A percentile compares a stretch with the other conserved stretches of the same genome.
Conservation (phyloP, 2,888 invertebrate species). For the Peribatodes rhomboidaria region DNA sequence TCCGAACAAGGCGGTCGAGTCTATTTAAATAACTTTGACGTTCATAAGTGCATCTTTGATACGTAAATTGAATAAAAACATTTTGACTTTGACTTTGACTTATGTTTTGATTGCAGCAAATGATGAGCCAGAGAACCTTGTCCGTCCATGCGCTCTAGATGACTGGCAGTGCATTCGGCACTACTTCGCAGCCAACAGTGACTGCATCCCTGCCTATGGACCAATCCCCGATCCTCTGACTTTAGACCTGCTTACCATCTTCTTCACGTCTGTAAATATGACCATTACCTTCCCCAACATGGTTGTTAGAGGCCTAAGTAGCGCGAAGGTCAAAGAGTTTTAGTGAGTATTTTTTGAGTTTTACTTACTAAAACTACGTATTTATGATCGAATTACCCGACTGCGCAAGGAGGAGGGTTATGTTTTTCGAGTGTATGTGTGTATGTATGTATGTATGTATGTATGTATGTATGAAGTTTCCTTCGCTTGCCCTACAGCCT, state of each 20-base stretch:
- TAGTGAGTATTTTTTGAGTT: constrained; percentile 39
- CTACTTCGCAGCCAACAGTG: constrained; percentile 45
- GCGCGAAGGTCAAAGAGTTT: constrained; percentile 25
- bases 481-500: too few relatives aligned
- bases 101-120: constrained; percentile 12
- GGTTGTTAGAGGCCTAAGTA: constrained; percentile 21
- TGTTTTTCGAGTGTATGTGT: too few relatives aligned
- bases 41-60: too few relatives aligned
- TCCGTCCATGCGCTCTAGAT: constrained; percentile 46
- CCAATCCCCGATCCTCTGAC: constrained; percentile 36
- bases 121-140: constrained; percentile 35
- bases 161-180: constrained; percentile 51
- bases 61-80: too few relatives aligned
- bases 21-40: too few relatives aligned
- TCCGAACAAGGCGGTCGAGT: too few relatives aligned
- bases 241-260: constrained; percentile 26
- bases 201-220: constrained; percentile 43
- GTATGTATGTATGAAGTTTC: too few relatives aligned
- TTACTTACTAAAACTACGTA: too few relatives aligned
- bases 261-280: constrained; percentile 44
- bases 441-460: too few relatives aligned
- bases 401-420: too few relatives aligned
- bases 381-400: too few relatives aligned
- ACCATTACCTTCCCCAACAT: constrained; percentile 29
- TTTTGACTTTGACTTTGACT: too few relatives aligned